Conservation (phyloP, 92 coral and sea anemone species). For the Epizoanthus rinbou region DNA sequence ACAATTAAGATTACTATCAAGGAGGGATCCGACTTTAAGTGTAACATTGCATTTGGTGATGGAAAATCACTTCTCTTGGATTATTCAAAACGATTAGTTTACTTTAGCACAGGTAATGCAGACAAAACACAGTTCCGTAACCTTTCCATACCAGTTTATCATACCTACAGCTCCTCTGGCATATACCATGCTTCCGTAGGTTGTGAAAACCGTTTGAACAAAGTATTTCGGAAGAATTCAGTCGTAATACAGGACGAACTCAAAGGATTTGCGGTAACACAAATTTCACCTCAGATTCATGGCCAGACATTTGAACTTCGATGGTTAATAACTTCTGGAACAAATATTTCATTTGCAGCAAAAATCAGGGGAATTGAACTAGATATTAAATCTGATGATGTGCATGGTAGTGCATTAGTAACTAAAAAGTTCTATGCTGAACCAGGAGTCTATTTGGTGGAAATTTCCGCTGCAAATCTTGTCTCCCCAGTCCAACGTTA, state of each 20-base stretch:
- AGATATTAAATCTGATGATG: neutral
- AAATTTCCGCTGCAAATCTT: constrained; percentile 56
- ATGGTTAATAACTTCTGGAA: constrained; percentile 52
- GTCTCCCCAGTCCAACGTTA: constrained; percentile 48
- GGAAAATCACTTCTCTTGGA: constrained; percentile 19
- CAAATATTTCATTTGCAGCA: constrained; percentile 56
- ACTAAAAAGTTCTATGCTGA: constrained; percentile 48
- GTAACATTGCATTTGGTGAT: constrained; percentile 60
- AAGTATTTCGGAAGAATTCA: neutral
- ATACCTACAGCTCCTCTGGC: neutral
- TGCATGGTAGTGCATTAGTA: constrained; percentile 10
- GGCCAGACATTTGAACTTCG: constrained; percentile 52
- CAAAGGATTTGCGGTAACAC: constrained; percentile 43
- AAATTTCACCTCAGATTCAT: constrained; percentile 48
- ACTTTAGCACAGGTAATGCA: neutral
- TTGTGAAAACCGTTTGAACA: constrained; percentile 31
- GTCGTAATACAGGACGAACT: constrained; percentile 52
- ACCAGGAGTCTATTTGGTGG: constrained; percentile 49
- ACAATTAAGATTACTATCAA: constrained; percentile 35
- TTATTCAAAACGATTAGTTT: constrained; percentile 14
- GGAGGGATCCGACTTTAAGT: constrained; percentile 61
- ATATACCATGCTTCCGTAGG: neutral
- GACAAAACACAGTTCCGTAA: constrained; percentile 20
- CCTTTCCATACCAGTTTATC: constrained; percentile 25
- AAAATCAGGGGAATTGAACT: constrained; percentile 2